Conservation (phyloP, 2,797 vertebrate genomes). For the Numenius phaeopus region DNA sequence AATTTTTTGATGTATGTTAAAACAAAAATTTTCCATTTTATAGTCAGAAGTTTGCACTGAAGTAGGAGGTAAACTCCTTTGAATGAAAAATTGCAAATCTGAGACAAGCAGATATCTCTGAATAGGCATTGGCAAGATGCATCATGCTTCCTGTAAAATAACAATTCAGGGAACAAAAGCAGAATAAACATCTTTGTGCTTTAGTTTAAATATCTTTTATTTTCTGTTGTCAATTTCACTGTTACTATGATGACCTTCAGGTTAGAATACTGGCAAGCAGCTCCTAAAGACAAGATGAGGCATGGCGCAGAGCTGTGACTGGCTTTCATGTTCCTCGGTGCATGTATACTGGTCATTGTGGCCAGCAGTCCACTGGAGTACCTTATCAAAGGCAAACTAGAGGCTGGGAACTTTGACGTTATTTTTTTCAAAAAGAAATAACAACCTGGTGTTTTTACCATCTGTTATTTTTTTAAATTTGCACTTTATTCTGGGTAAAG, state of each 20-base stretch:
- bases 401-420: not conserved
- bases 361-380: not conserved
- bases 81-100: not conserved
- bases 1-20: not conserved
- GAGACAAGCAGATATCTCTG: not conserved
- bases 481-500: not conserved
- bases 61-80: not conserved
- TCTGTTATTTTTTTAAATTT: not conserved
- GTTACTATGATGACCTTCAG: not conserved
- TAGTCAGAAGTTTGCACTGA: not conserved
- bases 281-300: not conserved
- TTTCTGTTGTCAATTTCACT: not conserved
- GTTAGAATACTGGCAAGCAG: not conserved
- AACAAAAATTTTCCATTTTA: not conserved
- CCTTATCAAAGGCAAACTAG: not conserved
- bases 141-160: not conserved
- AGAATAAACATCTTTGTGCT: not conserved
- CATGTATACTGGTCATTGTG: too few relatives aligned
- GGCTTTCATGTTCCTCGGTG: not conserved
- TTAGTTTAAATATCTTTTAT: not conserved
- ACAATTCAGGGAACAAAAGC: not conserved
- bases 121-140: not conserved
- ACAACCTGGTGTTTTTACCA: not conserved
- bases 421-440: not conserved
- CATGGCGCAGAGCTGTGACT: accelerated